Conservation (phyloP, 2,888 invertebrate species). For the Drosophila mulleri region DNA sequence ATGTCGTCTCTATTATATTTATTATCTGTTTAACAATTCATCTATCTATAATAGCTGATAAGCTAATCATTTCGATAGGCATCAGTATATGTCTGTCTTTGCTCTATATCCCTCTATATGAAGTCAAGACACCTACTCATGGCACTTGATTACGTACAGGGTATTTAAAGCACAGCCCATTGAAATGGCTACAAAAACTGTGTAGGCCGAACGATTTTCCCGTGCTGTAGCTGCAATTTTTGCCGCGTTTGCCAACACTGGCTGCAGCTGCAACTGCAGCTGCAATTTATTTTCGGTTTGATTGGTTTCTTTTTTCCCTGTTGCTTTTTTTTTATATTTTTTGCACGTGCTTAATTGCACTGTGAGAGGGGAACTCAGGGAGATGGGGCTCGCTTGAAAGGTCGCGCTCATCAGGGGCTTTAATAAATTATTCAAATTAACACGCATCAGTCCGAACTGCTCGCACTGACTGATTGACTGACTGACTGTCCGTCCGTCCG, state of each 20-base stretch:
- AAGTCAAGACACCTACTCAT: neutral
- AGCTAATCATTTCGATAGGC: neutral
- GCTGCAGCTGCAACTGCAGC: conserved; percentile 41
- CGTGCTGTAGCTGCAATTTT: conserved; percentile 56
- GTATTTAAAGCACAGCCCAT: conserved; percentile 16
- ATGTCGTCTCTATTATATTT: too few species aligned
- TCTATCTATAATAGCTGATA: too few species aligned
- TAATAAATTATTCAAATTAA: conserved; percentile 84
- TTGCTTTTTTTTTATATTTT: conserved; percentile 32
- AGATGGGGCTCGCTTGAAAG: conserved; percentile 56
- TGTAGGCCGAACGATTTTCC: conserved; percentile 29
- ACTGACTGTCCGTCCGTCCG: conserved; percentile 19
- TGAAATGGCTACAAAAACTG: conserved; percentile 38
- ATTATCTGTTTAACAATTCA: too few species aligned
- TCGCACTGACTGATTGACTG: conserved; percentile 31
- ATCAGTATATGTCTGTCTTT: neutral
- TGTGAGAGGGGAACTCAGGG: conserved; percentile 22
- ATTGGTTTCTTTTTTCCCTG: conserved; percentile 54
- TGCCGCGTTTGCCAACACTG: conserved; percentile 58
- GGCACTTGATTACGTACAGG: conserved; percentile 24
- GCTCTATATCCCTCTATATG: too few species aligned
- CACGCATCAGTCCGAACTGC: conserved; percentile 62
- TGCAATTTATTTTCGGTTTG: conserved; percentile 75
- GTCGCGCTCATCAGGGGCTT: conserved; percentile 79
- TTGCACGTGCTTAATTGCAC: conserved; percentile 72